These are phyloP conservation scores for Sebastes ruberrimus DNA, from an alignment of 2,797 vertebrate genomes.

Conservation along the genomic window DNA sequence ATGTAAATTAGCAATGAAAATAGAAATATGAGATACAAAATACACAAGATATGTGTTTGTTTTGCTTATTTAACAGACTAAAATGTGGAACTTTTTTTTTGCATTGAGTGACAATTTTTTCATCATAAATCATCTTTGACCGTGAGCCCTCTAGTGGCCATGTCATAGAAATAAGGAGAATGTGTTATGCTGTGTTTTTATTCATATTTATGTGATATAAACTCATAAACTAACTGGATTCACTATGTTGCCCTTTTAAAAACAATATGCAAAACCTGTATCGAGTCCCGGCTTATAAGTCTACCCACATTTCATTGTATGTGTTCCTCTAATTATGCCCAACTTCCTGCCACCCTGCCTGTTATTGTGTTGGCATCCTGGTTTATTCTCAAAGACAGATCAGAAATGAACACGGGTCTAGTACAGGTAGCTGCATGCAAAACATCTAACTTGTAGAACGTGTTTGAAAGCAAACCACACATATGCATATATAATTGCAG, in stretches of 20 bases:
- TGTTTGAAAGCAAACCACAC: too few relatives aligned
- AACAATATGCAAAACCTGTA: background rate
- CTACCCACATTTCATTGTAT: constrained; percentile 14
- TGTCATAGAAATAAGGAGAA: too few relatives aligned
- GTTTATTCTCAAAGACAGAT: background rate
- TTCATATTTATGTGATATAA: background rate
- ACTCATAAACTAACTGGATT: background rate
- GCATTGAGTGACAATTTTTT: background rate
- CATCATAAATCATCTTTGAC: background rate
- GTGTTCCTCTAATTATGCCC: constrained; percentile 23
- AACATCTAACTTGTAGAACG: too few relatives aligned
- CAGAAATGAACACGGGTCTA: background rate
- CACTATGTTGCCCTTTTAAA: background rate
- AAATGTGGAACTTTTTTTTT: background rate
- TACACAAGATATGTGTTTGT: background rate
- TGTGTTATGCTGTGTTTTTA: background rate
- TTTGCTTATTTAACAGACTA: background rate
- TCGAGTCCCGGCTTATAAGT: background rate
- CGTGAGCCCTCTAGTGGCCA: background rate
- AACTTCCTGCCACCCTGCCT: constrained; percentile 37
- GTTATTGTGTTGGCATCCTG: constrained; percentile 48
- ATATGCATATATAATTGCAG: too few relatives aligned
- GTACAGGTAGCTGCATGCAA: background rate
- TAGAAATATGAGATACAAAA: background rate
- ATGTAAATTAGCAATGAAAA: background rate